A percentile compares a stretch with the other conserved stretches of the same genome.
These are phyloP conservation scores for Linyphia triangularis DNA, from an alignment of 2,888 invertebrate species.

Conservation along the genomic window DNA sequence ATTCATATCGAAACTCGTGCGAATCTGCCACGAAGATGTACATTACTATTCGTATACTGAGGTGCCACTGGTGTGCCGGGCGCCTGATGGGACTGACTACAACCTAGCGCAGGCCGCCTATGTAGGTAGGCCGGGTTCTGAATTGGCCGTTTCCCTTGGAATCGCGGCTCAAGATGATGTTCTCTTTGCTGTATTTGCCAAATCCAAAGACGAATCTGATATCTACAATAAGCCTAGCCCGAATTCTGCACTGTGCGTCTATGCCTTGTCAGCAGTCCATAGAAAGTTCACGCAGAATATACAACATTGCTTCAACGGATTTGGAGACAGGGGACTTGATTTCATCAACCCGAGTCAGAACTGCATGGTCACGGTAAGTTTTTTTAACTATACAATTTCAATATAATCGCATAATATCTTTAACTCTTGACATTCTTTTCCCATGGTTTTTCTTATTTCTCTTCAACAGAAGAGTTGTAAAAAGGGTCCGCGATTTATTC, in stretches of 20 bases:
- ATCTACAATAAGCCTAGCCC: constrained; percentile 82
- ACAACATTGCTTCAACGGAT: constrained; percentile 95
- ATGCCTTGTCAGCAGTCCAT: constrained; percentile 93
- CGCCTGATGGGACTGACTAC: constrained; percentile 86
- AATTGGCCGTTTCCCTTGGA: constrained; percentile 92
- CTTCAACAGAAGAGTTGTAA: no score
- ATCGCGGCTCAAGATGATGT: constrained; percentile 97
- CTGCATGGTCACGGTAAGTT: constrained; percentile 90
- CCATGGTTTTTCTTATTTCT: no score
- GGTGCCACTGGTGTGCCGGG: constrained; percentile 95
- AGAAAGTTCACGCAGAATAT: constrained; percentile 98
- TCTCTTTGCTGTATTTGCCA: constrained; percentile 95
- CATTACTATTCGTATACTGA: constrained; percentile 99
- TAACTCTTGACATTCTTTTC: no score
- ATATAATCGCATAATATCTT: no score
- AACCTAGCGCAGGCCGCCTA: constrained; percentile 97
- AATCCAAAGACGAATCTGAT: constrained; percentile 83
- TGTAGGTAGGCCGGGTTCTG: constrained; percentile 95
- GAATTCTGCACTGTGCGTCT: constrained; percentile 93
- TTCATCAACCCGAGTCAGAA: constrained; percentile 94
- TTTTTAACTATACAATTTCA: neutral
- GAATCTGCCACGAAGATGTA: constrained; percentile 96
- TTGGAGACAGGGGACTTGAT: constrained; percentile 92
- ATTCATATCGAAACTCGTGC: constrained; percentile 94
- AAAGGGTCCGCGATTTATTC: no score